Percentiles rank a stretch among this genome's conserved stretches.
Evolutionary conservation across 2,888 invertebrate species (phyloP).

Genomic region (Allophyes oxyacanthae): DNA sequence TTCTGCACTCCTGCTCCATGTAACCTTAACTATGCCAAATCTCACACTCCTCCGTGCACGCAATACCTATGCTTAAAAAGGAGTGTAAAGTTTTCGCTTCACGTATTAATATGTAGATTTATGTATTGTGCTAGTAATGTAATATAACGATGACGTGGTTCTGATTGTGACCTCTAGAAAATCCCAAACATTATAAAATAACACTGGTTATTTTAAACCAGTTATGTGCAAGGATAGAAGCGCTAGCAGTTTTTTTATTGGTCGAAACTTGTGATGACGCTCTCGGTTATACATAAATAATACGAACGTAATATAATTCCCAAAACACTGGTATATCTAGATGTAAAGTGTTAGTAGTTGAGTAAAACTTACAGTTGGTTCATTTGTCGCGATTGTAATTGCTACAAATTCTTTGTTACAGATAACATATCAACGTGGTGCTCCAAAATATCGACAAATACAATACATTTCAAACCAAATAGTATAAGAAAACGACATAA

Average conservation of each 20-base stretch:
- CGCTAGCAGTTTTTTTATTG: neutral
- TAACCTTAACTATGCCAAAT: no score
- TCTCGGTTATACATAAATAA: constrained; percentile 6
- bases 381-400: constrained; percentile 30
- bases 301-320: constrained; percentile 18
- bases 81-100: no score
- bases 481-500: constrained; percentile 65
- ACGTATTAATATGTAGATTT: no score
- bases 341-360: constrained; percentile 1
- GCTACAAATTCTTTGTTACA: constrained; percentile 73
- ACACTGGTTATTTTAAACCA: constrained; percentile 12
- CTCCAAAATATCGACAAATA: constrained; percentile 68
- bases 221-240: neutral
- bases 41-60: no score
- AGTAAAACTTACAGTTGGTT: constrained; percentile 21
- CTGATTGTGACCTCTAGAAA: constrained; percentile 38
- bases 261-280: constrained; percentile 5
- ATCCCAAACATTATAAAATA: constrained; percentile 19
- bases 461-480: constrained; percentile 66
- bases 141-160: constrained; percentile 61
- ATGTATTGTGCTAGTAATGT: no score
- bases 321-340: neutral
- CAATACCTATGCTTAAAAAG: no score
- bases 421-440: constrained; percentile 70
- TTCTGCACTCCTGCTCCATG: no score